These are phyloP conservation scores for Scaeva pyrastri DNA, from an alignment of 2,888 invertebrate species.

Conservation along the genomic window DNA sequence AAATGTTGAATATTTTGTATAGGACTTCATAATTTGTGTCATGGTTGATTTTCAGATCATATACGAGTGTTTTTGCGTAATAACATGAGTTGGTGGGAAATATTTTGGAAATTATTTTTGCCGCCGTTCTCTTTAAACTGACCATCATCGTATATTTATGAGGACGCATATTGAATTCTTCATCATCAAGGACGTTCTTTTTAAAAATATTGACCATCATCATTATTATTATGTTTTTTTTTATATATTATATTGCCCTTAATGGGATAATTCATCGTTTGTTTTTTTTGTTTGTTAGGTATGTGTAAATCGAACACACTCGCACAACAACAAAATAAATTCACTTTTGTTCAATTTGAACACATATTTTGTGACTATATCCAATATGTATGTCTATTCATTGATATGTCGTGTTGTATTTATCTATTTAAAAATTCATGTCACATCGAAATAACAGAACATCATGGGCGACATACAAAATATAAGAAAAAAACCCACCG, in stretches of 20 bases:
- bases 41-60: conserved; percentile 40
- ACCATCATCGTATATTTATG: neutral
- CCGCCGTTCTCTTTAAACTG: neutral
- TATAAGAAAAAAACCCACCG: conserved; percentile 39
- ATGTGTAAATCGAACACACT: neutral
- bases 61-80: conserved; percentile 52
- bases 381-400: neutral
- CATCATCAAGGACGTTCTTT: conserved; percentile 10
- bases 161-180: conserved; percentile 3
- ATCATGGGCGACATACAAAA: conserved; percentile 1
- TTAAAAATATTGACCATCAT: neutral
- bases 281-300: neutral
- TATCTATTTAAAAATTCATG: conserved; percentile 54
- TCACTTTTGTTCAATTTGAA: conserved; percentile 38
- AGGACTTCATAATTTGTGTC: conserved; percentile 50
- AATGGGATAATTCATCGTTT: neutral
- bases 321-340: conserved; percentile 55
- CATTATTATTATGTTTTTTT: neutral
- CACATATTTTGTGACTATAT: conserved; percentile 20
- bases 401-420: neutral
- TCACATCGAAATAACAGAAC: conserved; percentile 49
- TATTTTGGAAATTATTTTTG: conserved; percentile 11
- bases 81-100: conserved; percentile 43
- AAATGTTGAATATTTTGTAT: neutral
- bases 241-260: neutral